phyloP scores from a whole-genome alignment of 2,888 invertebrate genomes.

The Rhagonycha fulva region DNA sequence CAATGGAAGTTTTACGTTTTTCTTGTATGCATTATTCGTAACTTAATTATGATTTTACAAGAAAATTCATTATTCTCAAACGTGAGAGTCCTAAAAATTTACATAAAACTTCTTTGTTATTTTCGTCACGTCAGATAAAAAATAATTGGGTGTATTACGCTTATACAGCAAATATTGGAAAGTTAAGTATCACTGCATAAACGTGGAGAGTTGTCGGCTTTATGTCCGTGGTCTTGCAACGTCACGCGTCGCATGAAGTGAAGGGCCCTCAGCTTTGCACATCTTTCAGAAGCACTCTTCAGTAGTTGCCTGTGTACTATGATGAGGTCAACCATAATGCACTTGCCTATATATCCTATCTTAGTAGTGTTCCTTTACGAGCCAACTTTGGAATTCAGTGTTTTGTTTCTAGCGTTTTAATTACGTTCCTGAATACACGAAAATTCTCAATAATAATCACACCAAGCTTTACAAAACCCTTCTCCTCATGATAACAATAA shows the following conservation, averaged over 20 bases:
- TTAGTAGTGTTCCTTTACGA: constrained; percentile 17
- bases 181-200: constrained; percentile 29
- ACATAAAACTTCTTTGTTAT: background rate
- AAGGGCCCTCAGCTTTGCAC: constrained; percentile 47
- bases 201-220: constrained; percentile 43
- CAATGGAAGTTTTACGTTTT: background rate
- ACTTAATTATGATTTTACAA: background rate
- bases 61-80: constrained; percentile 15
- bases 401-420: constrained; percentile 28
- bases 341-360: constrained; percentile 28
- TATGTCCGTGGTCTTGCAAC: constrained; percentile 45
- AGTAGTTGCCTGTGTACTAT: constrained; percentile 41
- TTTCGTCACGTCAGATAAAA: constrained; percentile 23
- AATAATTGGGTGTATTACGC: constrained; percentile 44
- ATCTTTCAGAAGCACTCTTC: constrained; percentile 44
- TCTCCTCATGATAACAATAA: constrained; percentile 20
- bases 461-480: constrained; percentile 3
- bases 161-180: constrained; percentile 37
- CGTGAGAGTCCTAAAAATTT: constrained; percentile 23
- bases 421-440: constrained; percentile 19
- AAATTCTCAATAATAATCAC: constrained; percentile 16
- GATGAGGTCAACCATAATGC: constrained; percentile 46
- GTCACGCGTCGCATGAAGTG: constrained; percentile 47
- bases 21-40: constrained; percentile 6
- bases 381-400: constrained; percentile 17